Evolutionary conservation across 2,888 invertebrate species (phyloP).

Genomic region (Plebejus argus): DNA sequence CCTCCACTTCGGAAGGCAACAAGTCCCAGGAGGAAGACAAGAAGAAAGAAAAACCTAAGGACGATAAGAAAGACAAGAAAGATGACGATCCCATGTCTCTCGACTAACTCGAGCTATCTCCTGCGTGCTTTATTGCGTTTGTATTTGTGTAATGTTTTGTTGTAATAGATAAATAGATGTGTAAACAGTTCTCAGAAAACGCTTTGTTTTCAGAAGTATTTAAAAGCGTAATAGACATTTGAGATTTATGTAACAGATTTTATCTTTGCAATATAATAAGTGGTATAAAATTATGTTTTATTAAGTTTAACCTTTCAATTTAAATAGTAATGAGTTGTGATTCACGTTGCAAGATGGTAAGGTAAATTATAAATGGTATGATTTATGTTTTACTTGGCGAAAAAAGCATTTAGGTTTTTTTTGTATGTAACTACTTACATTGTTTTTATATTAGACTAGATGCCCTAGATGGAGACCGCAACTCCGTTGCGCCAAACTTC

Average conservation of each 20-base stretch:
- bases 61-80: conserved; percentile 62
- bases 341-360: neutral
- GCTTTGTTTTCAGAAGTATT: conserved; percentile 6
- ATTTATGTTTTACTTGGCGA: neutral
- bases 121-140: conserved; percentile 26
- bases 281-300: conserved; percentile 9
- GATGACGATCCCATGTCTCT: conserved; percentile 71
- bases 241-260: conserved; percentile 10
- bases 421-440: neutral
- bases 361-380: neutral
- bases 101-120: conserved; percentile 51
- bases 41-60: conserved; percentile 62
- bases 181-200: conserved; percentile 18
- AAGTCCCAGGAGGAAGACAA: conserved; percentile 59
- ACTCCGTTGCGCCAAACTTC: too few relatives aligned
- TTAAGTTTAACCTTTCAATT: neutral
- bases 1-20: conserved; percentile 64
- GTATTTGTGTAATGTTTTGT: conserved; percentile 6
- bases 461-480: too few relatives aligned
- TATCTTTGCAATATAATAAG: conserved; percentile 5
- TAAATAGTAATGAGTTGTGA: neutral
- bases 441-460: too few relatives aligned
- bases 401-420: neutral
- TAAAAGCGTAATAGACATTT: conserved; percentile 3
- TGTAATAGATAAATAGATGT: neutral